Base-by-base conservation (phyloP, 2,888 invertebrate genomes). In the Blastobasis adustella region DNA sequence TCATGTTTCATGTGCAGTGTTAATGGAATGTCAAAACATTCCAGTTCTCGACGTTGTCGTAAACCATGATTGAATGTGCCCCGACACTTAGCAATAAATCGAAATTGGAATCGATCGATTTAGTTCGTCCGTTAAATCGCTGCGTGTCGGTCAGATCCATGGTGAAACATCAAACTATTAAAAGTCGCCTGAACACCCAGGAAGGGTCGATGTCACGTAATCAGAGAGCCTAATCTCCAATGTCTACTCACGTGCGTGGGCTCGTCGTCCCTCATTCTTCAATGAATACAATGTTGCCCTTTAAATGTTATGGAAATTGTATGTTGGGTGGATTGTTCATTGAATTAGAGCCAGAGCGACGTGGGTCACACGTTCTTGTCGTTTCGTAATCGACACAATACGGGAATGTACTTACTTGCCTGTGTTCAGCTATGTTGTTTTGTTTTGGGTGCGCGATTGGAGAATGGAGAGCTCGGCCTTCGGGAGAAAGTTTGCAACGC, bases 201-300 rank as follows among this genome's bases (percentile, higher is more conserved):
- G 69, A 69, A 70, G 78, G 76, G 73, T 72, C 71, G 69, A 65
- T 63, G 77, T 82, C 83, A 84, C 84, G 82, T 82, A 79, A 79
- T 78, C 77, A 63, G 71, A 69, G 73, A 71, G 75, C 23, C 67
- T 82, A 82, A 86, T 84, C 82, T 79, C 71, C 69, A 69, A 61
- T 81, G 82, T 83, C 73, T 72, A 67, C 74, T 79, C 83, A 85
- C 82, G 84, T 76, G 76, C 82, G 75, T 78, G 71, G 75, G 76
- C 59, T 65, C 56, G 50, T 50, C 62, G 50, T 50, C 62, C 57
- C 57, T 59, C 63, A 63, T 67, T 70, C 67, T 67, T 66, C 60
- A 67, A 59, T 58, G 69, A 71, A 75, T 69, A 79, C 76, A 79
- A 80, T 79, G 63, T 69, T 59, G 56, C 66, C 68, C 62, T 71